Conservation (phyloP, 2,113 vertebrate genomes). For the Silurus meridionalis region DNA sequence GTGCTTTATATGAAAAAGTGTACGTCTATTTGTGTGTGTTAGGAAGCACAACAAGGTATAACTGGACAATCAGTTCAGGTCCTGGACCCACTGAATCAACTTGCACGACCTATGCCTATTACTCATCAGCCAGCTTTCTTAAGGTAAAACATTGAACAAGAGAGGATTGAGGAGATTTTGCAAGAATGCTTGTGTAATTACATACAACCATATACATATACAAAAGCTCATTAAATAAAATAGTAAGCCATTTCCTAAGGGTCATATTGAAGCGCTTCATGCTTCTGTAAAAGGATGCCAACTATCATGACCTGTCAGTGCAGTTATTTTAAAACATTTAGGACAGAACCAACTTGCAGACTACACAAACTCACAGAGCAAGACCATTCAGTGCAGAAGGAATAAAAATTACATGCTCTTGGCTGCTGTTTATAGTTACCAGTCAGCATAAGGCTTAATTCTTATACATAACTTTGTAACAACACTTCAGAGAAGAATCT, state of each 20-base stretch:
- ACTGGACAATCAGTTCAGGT: conserved; percentile 86
- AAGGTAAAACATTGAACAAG: conserved; percentile 73
- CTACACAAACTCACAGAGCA: neutral
- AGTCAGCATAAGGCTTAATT: neutral
- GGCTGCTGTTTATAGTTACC: neutral
- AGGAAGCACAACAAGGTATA: conserved; percentile 81
- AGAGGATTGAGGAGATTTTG: neutral
- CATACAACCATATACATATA: neutral
- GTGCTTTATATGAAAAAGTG: neutral
- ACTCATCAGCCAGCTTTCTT: conserved; percentile 82
- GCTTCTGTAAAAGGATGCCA: neutral
- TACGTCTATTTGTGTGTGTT: neutral
- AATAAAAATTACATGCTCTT: neutral
- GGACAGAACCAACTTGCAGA: neutral
- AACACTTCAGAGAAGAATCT: neutral
- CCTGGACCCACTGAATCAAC: conserved; percentile 85
- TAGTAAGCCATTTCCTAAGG: neutral
- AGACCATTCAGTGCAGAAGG: neutral
- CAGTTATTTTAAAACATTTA: neutral
- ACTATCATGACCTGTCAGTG: neutral
- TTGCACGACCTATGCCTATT: conserved; percentile 90
- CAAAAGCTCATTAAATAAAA: neutral
- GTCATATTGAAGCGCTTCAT: neutral
- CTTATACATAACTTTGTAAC: neutral
- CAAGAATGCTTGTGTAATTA: neutral